Evolutionary conservation across 2,113 vertebrate species (phyloP).

Genomic region (Rutilus rutilus): DNA sequence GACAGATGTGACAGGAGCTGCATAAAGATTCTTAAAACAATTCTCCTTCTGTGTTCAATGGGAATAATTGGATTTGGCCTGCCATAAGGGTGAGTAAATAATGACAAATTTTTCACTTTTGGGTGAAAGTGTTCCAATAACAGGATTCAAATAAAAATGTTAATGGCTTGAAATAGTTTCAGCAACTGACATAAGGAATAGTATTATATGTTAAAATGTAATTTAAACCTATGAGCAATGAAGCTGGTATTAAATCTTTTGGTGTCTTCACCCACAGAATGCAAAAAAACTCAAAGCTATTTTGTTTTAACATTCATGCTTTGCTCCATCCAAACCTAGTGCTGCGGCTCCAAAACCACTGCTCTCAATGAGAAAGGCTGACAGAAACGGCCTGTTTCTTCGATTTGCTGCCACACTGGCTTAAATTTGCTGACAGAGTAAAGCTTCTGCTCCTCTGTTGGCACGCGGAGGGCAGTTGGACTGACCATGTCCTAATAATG

Average conservation of each 20-base stretch:
- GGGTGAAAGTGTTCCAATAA: not conserved
- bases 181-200: not conserved
- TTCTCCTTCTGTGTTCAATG: not conserved
- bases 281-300: not conserved
- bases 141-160: not conserved
- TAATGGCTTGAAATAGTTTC: not conserved
- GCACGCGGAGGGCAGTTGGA: slow-evolving; percentile 30
- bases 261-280: slow-evolving; percentile 22
- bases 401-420: not conserved
- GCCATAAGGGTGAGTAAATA: not conserved
- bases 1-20: not conserved
- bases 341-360: slow-evolving; percentile 15
- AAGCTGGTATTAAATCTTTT: not conserved
- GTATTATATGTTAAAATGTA: not conserved
- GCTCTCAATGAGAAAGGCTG: not conserved
- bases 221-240: slow-evolving; percentile 24
- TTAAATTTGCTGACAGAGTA: slow-evolving; percentile 7
- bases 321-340: slow-evolving; percentile 24
- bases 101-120: not conserved
- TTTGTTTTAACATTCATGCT: slow-evolving; percentile 23
- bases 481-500: slow-evolving; percentile 16
- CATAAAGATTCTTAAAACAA: not conserved
- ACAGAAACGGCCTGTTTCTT: not conserved
- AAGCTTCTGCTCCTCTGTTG: slow-evolving; percentile 2
- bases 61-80: not conserved